Conservation (phyloP, 2,113 vertebrate species). For the Glaucomys volans region DNA sequence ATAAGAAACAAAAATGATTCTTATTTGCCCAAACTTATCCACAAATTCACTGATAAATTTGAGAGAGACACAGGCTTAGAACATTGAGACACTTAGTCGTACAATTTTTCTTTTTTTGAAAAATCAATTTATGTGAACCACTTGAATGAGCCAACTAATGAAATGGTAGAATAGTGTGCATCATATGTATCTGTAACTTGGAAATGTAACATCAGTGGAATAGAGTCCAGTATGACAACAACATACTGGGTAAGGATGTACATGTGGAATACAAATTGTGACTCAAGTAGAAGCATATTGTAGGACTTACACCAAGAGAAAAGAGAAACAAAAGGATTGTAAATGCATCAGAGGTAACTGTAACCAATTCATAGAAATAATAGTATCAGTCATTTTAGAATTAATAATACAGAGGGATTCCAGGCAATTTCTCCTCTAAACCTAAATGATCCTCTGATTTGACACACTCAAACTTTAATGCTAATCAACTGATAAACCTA, state of each 20-base stretch:
- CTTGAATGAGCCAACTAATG: background rate
- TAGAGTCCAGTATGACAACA: background rate
- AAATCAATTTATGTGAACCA: background rate
- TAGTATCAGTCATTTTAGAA: background rate
- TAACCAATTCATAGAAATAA: background rate
- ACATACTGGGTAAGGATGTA: background rate
- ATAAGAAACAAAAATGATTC: background rate
- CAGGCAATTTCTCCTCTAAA: background rate
- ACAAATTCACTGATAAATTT: background rate
- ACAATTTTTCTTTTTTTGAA: background rate
- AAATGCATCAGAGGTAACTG: background rate
- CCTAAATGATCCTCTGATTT: background rate
- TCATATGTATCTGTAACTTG: background rate
- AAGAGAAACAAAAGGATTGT: background rate
- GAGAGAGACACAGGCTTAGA: background rate
- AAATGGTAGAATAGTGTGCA: background rate
- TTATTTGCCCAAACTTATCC: background rate
- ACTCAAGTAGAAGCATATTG: background rate
- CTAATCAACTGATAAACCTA: background rate
- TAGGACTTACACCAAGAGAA: slow-evolving; percentile 2
- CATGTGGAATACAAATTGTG: background rate
- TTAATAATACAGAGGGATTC: background rate
- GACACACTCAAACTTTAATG: background rate
- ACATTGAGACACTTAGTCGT: background rate
- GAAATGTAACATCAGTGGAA: background rate